Evolutionary conservation across 2,888 invertebrate species (phyloP).

Genomic region (Tricholauxania praeusta): DNA sequence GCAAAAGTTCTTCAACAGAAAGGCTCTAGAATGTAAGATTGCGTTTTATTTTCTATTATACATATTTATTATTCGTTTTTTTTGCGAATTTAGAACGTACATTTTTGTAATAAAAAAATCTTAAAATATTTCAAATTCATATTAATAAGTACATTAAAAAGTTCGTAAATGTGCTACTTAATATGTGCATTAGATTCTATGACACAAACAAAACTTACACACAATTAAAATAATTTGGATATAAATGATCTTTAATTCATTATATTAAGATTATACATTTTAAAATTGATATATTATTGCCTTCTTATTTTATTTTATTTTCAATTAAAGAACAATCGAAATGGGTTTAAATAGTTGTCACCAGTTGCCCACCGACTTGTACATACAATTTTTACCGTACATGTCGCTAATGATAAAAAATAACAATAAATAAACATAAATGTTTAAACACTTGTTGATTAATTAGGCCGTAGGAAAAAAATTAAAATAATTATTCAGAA

Average conservation of each 20-base stretch:
- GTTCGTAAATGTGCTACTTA: too few relatives aligned
- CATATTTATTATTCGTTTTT: conserved; percentile 1
- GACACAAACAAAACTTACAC: too few relatives aligned
- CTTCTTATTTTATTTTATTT: too few relatives aligned
- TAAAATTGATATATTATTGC: too few relatives aligned
- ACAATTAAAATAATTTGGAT: too few relatives aligned
- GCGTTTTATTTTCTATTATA: conserved; percentile 25
- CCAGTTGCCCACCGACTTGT: conserved; percentile 44
- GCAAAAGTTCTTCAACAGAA: conserved; percentile 95
- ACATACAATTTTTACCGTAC: conserved; percentile 19
- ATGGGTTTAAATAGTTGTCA: conserved; percentile 26
- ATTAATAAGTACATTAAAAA: too few relatives aligned
- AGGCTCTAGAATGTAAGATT: conserved; percentile 90
- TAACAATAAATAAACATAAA: background rate
- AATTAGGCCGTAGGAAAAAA: too few relatives aligned
- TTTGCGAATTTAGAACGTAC: background rate
- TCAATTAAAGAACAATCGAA: conserved; percentile 27
- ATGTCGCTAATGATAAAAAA: background rate
- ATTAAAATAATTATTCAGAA: too few relatives aligned
- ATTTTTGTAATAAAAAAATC: background rate
- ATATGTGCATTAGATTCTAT: too few relatives aligned
- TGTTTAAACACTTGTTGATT: background rate
- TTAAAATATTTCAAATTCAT: too few relatives aligned
- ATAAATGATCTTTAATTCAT: too few relatives aligned
- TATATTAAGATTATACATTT: too few relatives aligned